Evolutionary conservation across 1,140 invertebrate species (phyloP).

Genomic region (Aphidius gifuensis): DNA sequence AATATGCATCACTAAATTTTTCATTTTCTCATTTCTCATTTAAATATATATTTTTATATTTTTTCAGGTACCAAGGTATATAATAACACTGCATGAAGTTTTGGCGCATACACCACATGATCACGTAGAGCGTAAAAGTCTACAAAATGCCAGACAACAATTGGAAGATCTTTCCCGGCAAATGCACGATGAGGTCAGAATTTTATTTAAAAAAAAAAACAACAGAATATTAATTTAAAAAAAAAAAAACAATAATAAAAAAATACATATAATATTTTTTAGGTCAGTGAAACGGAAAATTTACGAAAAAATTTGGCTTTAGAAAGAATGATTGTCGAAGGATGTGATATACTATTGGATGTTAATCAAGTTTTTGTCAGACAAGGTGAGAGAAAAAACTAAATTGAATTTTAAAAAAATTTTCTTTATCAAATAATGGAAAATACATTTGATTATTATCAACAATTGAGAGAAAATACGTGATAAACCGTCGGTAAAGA

Average conservation of each 20-base stretch:
- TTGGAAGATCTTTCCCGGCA: slow-evolving; percentile 83
- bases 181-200: slow-evolving; percentile 77
- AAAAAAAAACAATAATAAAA: background rate
- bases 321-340: slow-evolving; percentile 92
- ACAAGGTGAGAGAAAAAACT: slow-evolving; percentile 61
- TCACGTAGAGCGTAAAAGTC: slow-evolving; percentile 87
- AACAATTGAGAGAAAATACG: slow-evolving; percentile 22
- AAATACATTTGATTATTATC: background rate
- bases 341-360: slow-evolving; percentile 90
- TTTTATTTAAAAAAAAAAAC: background rate
- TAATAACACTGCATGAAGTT: slow-evolving; percentile 87
- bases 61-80: slow-evolving; percentile 82
- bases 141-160: slow-evolving; percentile 85
- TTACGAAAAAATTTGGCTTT: slow-evolving; percentile 89
- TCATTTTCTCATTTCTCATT: background rate
- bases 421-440: background rate
- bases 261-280: slow-evolving; percentile 18
- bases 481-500: slow-evolving; percentile 3
- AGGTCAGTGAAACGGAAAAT: slow-evolving; percentile 94
- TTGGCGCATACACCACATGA: slow-evolving; percentile 90
- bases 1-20: slow-evolving; percentile 2
- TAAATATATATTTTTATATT: background rate
- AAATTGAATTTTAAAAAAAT: background rate
- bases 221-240: background rate
- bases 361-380: slow-evolving; percentile 90